Conservation (phyloP, 1,140 invertebrate genomes). For the Geopemphigus sp. region DNA sequence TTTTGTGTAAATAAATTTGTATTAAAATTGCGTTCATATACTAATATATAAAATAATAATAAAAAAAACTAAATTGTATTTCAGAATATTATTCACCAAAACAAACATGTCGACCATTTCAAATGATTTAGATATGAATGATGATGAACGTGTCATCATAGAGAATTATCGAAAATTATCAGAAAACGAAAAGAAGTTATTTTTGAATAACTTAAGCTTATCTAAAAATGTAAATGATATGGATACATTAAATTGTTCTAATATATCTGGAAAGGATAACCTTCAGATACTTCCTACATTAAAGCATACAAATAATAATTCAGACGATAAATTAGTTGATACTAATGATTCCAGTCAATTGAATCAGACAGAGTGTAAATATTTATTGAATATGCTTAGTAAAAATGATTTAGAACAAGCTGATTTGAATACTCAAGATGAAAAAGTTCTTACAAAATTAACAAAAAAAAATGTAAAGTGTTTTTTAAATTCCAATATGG, state of each 20-base stretch:
- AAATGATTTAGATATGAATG: neutral
- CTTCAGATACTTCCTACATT: too few species aligned
- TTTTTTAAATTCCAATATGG: neutral
- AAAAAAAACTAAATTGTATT: constrained; percentile 24
- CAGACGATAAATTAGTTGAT: neutral
- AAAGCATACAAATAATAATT: neutral
- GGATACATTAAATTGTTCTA: neutral
- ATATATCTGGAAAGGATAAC: neutral
- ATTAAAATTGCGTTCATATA: neutral
- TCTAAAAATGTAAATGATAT: neutral
- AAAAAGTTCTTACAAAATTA: neutral
- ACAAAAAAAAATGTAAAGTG: neutral
- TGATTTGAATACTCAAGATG: constrained; percentile 17
- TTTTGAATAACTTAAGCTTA: neutral
- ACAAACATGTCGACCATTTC: neutral
- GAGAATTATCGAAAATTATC: too few species aligned
- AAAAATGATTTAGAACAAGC: neutral
- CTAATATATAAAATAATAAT: neutral
- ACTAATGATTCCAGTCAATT: neutral
- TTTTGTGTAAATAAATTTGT: neutral
- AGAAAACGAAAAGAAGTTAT: neutral
- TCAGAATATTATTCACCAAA: neutral
- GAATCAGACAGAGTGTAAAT: neutral
- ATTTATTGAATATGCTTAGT: neutral
- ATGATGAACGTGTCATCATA: neutral